A percentile compares a stretch with the other conserved stretches of the same genome.
These are phyloP conservation scores for Limnephilus marmoratus DNA, from an alignment of 2,888 invertebrate genomes.

Conservation along the genomic window DNA sequence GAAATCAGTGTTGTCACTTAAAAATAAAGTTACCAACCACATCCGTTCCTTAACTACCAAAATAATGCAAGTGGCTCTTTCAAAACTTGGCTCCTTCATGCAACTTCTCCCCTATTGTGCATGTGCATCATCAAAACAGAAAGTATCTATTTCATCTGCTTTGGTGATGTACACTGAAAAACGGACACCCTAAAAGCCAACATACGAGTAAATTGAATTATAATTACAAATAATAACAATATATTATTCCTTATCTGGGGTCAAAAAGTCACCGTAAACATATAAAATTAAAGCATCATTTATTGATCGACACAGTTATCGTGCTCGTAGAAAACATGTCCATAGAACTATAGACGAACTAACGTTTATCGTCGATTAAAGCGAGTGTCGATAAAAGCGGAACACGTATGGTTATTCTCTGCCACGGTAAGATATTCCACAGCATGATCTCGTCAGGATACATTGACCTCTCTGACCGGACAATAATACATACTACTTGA, in stretches of 20 bases:
- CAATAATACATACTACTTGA: not conserved
- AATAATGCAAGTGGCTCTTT: too few relatives aligned
- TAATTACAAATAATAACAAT: not conserved
- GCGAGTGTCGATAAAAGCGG: not conserved
- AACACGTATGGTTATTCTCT: constrained; percentile 21
- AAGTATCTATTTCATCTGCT: not conserved
- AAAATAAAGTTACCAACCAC: too few relatives aligned
- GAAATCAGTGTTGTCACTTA: too few relatives aligned
- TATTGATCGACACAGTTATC: not conserved
- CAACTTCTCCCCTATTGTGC: too few relatives aligned
- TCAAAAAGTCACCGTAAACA: not conserved
- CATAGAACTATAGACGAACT: not conserved
- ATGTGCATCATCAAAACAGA: not conserved
- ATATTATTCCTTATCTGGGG: not conserved
- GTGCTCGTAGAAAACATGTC: not conserved
- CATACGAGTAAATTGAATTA: not conserved
- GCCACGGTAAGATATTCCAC: constrained; percentile 26
- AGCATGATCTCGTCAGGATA: constrained; percentile 21
- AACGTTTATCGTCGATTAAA: not conserved
- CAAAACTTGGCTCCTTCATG: too few relatives aligned
- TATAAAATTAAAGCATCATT: not conserved
- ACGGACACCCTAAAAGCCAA: not conserved
- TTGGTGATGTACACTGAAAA: not conserved
- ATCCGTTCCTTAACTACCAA: too few relatives aligned
- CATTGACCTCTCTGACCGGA: constrained; percentile 35